Evolutionary conservation across 2,888 invertebrate species (phyloP).

Genomic region (Amblyjoppa proteus): DNA sequence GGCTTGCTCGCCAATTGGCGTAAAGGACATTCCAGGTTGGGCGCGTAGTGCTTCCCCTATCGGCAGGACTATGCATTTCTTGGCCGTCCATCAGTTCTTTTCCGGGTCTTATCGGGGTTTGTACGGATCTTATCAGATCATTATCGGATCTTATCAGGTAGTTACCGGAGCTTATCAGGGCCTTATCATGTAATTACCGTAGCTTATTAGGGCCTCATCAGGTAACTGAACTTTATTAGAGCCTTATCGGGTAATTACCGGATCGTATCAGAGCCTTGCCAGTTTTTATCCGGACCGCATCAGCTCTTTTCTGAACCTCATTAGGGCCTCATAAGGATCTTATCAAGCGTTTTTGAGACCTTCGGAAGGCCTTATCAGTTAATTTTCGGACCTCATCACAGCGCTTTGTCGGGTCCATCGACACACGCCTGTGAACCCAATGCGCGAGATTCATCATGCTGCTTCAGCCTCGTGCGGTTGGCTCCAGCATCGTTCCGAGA

Average conservation of each 20-base stretch:
- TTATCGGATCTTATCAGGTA: too few species aligned
- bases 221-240: too few species aligned
- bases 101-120: neutral
- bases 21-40: neutral
- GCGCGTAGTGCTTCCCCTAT: neutral
- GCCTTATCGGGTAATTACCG: too few species aligned
- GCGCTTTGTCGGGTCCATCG: neutral
- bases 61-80: neutral
- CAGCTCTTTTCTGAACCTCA: neutral
- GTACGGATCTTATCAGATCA: too few species aligned
- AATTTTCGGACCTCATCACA: neutral
- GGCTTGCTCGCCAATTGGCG: constrained; percentile 6
- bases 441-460: constrained; percentile 12
- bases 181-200: too few species aligned
- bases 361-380: neutral
- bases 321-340: neutral
- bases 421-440: neutral
- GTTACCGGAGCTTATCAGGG: neutral
- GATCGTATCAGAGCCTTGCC: neutral
- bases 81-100: neutral
- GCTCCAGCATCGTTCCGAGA: neutral
- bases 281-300: too few species aligned
- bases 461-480: neutral
- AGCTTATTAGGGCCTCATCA: too few species aligned
- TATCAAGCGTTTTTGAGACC: neutral